These are phyloP conservation scores for Telmatherina bonti DNA, from an alignment of 2,797 vertebrate species.

Conservation along the genomic window DNA sequence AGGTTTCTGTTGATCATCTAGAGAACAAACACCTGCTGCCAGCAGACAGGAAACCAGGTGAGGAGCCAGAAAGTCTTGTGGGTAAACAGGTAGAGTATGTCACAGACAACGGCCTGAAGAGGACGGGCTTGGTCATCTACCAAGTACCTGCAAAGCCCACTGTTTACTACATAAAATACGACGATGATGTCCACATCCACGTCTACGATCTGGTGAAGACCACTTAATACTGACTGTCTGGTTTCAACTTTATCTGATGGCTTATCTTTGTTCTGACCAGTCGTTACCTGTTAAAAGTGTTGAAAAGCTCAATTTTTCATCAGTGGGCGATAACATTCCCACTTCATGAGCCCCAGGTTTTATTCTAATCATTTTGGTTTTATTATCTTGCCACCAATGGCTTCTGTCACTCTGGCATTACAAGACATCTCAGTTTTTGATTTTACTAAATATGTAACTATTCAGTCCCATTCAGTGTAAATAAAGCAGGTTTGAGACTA, in stretches of 20 bases:
- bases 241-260: slow-evolving; percentile 38
- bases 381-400: background rate
- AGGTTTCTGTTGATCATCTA: slow-evolving; percentile 44
- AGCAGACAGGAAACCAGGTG: slow-evolving; percentile 87
- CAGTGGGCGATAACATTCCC: slow-evolving; percentile 34
- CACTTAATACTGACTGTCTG: slow-evolving; percentile 79
- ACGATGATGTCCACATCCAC: slow-evolving; percentile 88
- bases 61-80: slow-evolving; percentile 89
- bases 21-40: slow-evolving; percentile 88
- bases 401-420: slow-evolving; percentile 24
- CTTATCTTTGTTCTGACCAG: slow-evolving; percentile 49
- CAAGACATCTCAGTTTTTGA: slow-evolving; percentile 31
- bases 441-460: slow-evolving; percentile 32
- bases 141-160: slow-evolving; percentile 89
- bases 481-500: slow-evolving; percentile 60
- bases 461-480: slow-evolving; percentile 49
- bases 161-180: slow-evolving; percentile 89
- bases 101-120: slow-evolving; percentile 87
- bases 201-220: slow-evolving; percentile 89
- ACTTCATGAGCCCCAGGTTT: slow-evolving; percentile 20
- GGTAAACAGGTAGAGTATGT: slow-evolving; percentile 90
- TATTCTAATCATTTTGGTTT: background rate
- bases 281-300: slow-evolving; percentile 72
- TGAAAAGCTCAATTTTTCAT: slow-evolving; percentile 51
- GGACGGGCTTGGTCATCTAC: slow-evolving; percentile 88